These are phyloP conservation scores for Odontocolon sp. DNA, from an alignment of 2,888 invertebrate genomes.

Conservation along the genomic window DNA sequence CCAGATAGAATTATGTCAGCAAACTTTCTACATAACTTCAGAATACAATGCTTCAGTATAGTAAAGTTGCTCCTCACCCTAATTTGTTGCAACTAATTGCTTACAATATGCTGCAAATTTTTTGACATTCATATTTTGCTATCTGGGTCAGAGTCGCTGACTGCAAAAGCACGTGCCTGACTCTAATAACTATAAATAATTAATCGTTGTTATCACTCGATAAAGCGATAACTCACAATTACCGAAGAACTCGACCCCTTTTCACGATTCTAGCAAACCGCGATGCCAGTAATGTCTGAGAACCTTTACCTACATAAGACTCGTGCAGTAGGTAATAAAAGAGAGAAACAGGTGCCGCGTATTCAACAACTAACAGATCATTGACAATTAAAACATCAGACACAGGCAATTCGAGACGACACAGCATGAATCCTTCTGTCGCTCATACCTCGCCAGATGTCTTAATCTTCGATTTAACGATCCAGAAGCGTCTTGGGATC, in stretches of 20 bases:
- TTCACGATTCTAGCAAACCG: conserved; percentile 15
- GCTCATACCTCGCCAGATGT: conserved; percentile 42
- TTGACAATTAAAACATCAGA: conserved; percentile 44
- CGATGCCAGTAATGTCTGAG: not conserved
- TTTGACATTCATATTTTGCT: too few species aligned
- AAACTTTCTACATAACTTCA: too few species aligned
- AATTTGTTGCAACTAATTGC: too few species aligned
- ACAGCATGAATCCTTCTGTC: conserved; percentile 22
- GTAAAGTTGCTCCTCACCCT: too few species aligned
- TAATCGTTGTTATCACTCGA: conserved; percentile 47
- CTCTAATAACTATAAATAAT: conserved; percentile 44
- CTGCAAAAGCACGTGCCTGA: not conserved
- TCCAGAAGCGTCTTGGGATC: conserved; percentile 33
- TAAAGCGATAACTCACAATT: conserved; percentile 44
- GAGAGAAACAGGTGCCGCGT: not conserved
- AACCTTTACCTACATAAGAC: not conserved
- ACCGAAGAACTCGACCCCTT: conserved; percentile 37
- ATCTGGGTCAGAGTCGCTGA: not conserved
- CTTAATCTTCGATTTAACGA: conserved; percentile 56
- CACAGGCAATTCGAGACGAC: conserved; percentile 2
- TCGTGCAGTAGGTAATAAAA: conserved; percentile 19
- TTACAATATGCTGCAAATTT: too few species aligned
- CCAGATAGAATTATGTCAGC: too few species aligned
- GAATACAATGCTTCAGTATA: too few species aligned
- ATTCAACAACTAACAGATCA: conserved; percentile 17